Conservation (phyloP, 2,113 vertebrate species). For the Silurus meridionalis region DNA sequence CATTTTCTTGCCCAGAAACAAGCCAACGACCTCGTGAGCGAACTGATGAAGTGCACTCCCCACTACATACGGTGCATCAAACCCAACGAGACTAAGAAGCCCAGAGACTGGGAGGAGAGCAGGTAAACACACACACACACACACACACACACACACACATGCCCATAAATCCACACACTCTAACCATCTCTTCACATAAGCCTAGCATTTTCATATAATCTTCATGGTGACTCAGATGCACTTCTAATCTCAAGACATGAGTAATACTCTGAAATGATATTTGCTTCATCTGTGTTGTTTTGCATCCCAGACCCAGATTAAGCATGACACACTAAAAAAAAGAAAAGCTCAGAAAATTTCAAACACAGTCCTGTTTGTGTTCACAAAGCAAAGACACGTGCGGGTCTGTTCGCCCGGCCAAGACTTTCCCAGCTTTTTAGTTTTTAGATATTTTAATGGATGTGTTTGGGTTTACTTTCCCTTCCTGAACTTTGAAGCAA, state of each 20-base stretch:
- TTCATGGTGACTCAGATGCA: not conserved
- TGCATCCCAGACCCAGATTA: not conserved
- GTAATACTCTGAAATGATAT: not conserved
- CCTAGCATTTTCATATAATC: slow-evolving; percentile 4
- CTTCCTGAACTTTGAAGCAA: not conserved
- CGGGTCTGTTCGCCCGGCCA: not conserved
- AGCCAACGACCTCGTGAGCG: slow-evolving; percentile 96
- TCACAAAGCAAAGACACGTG: slow-evolving; percentile 13
- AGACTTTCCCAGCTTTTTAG: slow-evolving; percentile 43
- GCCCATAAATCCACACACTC: not conserved
- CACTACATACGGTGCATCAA: slow-evolving; percentile 99
- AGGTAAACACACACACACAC: slow-evolving; percentile 72
- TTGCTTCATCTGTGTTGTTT: slow-evolving; percentile 1
- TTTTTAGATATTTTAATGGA: not conserved
- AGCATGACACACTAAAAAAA: not conserved
- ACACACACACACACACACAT: not conserved
- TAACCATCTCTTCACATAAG: not conserved
- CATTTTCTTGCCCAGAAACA: slow-evolving; percentile 80
- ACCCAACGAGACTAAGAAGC: slow-evolving; percentile 96
- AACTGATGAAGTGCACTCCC: slow-evolving; percentile 96
- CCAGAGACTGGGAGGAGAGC: slow-evolving; percentile 96
- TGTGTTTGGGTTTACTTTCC: not conserved
- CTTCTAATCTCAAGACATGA: not conserved
- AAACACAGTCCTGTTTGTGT: not conserved
- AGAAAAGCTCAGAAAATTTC: not conserved